Evolutionary conservation across 1,140 invertebrate species (phyloP), one percentile per base, ranked within the genome.

Genomic region (Stenopsyche tienmushanensis): DNA sequence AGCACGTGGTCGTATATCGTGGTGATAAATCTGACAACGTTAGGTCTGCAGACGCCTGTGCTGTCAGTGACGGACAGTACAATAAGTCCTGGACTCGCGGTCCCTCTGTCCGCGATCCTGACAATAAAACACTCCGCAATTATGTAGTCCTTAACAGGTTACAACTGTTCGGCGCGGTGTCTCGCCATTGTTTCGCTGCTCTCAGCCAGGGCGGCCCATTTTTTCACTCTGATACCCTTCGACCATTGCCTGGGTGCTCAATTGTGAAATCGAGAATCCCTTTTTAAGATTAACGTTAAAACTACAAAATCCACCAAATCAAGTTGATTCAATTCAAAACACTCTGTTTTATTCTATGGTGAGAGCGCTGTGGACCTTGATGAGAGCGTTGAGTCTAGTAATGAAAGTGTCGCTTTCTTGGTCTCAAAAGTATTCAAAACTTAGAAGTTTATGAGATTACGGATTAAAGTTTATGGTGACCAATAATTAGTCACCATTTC

Each of bases 61-160:
- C 50, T 53, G 50, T 57, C 18, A 17, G 13, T 59, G 64, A 66
- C 57, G 34, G 64, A 66, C 64, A 66, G 64, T 18, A 66, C 64
- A 66, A 66, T 65, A 55, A 34, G 62, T 47, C 18, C 7, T 5
- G 10, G 44, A 20, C 10, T 20, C 8, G 8, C 8, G 44, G 8
- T 18, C 10, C 44, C 17, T 8, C 7, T 8, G 8, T 18, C 44
- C 18, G 10, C 45, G 26, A 50, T 7, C 13, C 45, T 25, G 59
- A 52, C 52, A 66, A 66, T 66, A 66, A 66, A 66, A 47, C 55
- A 66, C 54, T 66, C 55, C 29, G 57, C 64, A 66, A 66, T 66
- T 66, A 66, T 66, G 64, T 66, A 66, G 17, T 25, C 57, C 64
- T 66, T 66, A 53, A 60, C 64, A 66, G 47, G 54, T 66, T 59